Conservation (phyloP, 2,888 invertebrate genomes). For the Calephelis perditalis region DNA sequence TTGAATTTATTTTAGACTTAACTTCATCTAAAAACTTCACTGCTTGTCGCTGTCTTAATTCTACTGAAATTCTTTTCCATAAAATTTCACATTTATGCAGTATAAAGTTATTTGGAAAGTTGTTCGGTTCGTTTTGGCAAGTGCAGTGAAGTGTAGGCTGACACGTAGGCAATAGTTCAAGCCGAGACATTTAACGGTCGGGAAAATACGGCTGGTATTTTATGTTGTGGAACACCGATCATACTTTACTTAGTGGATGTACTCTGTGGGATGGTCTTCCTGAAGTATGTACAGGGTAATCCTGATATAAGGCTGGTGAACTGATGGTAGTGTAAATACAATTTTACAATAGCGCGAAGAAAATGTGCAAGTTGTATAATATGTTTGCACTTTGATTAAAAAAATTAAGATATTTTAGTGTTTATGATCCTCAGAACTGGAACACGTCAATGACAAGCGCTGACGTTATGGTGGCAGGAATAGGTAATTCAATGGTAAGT, state of each 20-base stretch:
- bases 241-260: constrained; percentile 8
- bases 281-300: constrained; percentile 4
- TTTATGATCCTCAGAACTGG: no score
- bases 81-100: neutral
- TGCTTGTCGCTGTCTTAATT: no score
- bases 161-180: constrained; percentile 31
- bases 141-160: constrained; percentile 22
- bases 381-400: no score
- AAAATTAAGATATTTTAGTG: no score
- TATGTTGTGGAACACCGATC: constrained; percentile 23
- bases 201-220: constrained; percentile 32
- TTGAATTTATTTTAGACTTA: no score
- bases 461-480: no score
- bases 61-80: no score
- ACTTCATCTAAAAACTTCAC: no score
- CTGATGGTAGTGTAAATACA: neutral
- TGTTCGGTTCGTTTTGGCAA: constrained; percentile 13
- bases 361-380: no score
- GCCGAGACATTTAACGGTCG: constrained; percentile 30
- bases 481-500: no score
- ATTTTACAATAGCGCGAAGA: no score
- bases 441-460: no score
- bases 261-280: neutral
- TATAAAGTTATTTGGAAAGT: neutral
- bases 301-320: neutral